Conservation (phyloP, 2,113 vertebrate species). For the Mastomys coucha region DNA sequence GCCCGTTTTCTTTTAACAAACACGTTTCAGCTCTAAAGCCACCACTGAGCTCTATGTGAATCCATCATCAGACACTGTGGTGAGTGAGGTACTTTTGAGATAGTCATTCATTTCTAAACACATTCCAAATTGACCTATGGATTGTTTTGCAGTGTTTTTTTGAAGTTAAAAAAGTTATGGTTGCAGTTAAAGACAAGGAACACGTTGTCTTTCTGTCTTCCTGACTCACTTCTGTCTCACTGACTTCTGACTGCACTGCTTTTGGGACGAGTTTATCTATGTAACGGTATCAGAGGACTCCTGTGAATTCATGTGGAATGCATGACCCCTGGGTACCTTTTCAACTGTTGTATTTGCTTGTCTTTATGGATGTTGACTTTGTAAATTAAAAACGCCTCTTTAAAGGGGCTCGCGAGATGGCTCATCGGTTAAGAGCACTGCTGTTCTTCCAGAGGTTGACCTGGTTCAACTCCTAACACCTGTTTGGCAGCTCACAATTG, state of each 20-base stretch:
- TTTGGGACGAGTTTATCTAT: conserved; percentile 1
- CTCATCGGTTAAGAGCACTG: too few relatives aligned
- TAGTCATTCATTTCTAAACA: conserved; percentile 12
- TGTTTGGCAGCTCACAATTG: too few relatives aligned
- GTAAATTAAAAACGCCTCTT: conserved; percentile 4
- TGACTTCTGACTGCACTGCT: not conserved
- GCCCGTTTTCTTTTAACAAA: not conserved
- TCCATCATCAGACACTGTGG: not conserved
- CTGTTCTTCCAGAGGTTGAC: too few relatives aligned
- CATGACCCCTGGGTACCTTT: not conserved
- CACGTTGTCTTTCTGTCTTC: not conserved
- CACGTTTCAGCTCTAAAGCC: not conserved
- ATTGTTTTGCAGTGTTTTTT: not conserved
- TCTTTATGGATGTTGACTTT: conserved; percentile 32
- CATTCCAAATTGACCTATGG: not conserved
- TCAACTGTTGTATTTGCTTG: not conserved
- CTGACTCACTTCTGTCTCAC: not conserved
- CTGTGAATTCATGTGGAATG: not conserved
- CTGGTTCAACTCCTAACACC: too few relatives aligned
- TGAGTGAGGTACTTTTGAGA: not conserved
- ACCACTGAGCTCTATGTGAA: not conserved
- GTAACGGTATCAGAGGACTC: conserved; percentile 14
- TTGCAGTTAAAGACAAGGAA: not conserved
- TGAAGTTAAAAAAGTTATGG: too few relatives aligned
- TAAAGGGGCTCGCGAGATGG: too few relatives aligned